Evolutionary conservation across 2,888 invertebrate genomes (phyloP).

Genomic region (Pammene aurita): DNA sequence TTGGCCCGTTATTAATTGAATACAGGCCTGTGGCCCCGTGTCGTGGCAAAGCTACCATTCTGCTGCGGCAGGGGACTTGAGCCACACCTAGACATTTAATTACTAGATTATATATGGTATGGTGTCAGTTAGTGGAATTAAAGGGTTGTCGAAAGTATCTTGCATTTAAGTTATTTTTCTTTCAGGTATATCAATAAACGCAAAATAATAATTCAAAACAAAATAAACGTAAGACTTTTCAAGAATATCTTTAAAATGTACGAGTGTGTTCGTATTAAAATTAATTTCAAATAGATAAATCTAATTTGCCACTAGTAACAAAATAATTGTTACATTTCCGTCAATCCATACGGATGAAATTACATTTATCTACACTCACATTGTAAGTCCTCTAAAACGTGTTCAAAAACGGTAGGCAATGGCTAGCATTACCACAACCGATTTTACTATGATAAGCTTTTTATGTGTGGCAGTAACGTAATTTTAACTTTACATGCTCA

Average conservation of each 20-base stretch:
- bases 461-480: too few relatives aligned
- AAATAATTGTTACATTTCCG: neutral
- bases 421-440: too few relatives aligned
- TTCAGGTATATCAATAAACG: neutral
- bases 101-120: slow-evolving; percentile 25
- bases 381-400: too few relatives aligned
- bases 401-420: too few relatives aligned
- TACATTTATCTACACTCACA: too few relatives aligned
- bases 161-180: neutral
- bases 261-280: too few relatives aligned
- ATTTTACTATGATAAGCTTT: too few relatives aligned
- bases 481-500: too few relatives aligned
- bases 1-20: slow-evolving; percentile 11
- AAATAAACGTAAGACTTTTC: too few relatives aligned
- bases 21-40: slow-evolving; percentile 9
- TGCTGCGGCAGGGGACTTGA: slow-evolving; percentile 43
- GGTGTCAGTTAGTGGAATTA: slow-evolving; percentile 12
- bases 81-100: slow-evolving; percentile 43
- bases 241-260: too few relatives aligned
- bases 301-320: too few relatives aligned
- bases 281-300: too few relatives aligned
- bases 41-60: slow-evolving; percentile 29
- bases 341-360: neutral
- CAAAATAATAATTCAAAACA: neutral
- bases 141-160: slow-evolving; percentile 4